Percentiles rank a stretch among this genome's conserved stretches.
Conservation (phyloP, 2,113 vertebrate genomes). For the Phalacrocorax carbo region DNA sequence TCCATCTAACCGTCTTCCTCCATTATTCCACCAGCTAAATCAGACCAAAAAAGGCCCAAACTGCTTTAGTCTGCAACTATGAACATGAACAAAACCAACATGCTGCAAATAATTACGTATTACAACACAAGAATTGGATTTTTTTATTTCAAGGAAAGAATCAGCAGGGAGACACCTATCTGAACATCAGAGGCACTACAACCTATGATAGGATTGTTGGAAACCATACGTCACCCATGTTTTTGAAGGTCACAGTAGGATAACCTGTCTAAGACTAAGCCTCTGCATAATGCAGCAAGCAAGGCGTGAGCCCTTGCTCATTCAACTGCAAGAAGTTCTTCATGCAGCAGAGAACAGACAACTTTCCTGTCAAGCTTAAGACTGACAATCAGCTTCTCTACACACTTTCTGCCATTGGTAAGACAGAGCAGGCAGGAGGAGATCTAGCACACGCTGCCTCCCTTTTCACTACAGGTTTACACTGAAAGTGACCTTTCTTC, state of each 20-base stretch:
- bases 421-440: not conserved
- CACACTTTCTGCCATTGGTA: accelerated
- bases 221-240: accelerated
- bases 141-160: not conserved
- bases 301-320: not conserved
- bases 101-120: accelerated
- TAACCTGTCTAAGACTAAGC: not conserved
- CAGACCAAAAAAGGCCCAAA: not conserved
- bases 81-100: not conserved
- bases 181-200: not conserved
- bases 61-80: not conserved
- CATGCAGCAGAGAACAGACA: not conserved
- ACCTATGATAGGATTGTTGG: not conserved
- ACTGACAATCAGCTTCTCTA: not conserved
- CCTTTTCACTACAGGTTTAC: accelerated
- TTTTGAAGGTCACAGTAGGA: not conserved
- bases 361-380: too few relatives aligned
- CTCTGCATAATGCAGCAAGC: not conserved
- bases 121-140: not conserved
- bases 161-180: not conserved
- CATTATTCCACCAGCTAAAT: not conserved
- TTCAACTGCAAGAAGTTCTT: not conserved
- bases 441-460: accelerated
- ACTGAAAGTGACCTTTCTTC: not conserved
- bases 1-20: not conserved